These are phyloP conservation scores for Patiria miniata DNA, from an alignment of 35 echinoderm and acorn worm species.

Conservation along the genomic window DNA sequence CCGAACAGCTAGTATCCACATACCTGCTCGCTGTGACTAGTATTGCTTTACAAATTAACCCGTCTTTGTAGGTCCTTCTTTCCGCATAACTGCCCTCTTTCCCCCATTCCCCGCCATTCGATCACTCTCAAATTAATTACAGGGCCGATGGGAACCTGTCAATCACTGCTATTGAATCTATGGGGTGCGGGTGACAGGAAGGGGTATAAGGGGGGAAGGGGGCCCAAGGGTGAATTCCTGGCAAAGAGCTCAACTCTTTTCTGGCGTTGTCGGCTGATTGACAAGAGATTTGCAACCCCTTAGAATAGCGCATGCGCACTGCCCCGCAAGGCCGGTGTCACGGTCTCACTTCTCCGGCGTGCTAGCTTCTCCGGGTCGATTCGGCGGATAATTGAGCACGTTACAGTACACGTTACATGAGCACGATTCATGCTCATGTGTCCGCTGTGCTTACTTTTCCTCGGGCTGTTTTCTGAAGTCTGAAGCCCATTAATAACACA, in stretches of 20 bases:
- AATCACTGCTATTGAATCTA: slow-evolving; percentile 37
- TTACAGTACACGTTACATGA: no score
- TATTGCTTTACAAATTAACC: slow-evolving; percentile 70
- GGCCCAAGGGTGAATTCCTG: background rate
- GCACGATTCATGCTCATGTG: no score
- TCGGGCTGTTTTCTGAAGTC: no score
- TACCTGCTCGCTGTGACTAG: slow-evolving; percentile 15
- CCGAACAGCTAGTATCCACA: no score
- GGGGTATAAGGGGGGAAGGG: background rate
- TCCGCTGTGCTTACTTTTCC: no score
- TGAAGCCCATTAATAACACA: no score
- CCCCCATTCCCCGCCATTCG: slow-evolving; percentile 48
- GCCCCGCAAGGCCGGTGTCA: background rate
- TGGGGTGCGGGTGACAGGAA: slow-evolving; percentile 9
- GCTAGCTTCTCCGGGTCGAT: no score
- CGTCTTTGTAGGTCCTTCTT: slow-evolving; percentile 47
- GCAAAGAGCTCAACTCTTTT: background rate
- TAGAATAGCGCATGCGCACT: background rate
- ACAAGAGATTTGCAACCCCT: background rate
- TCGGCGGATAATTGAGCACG: no score
- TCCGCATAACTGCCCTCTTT: slow-evolving; percentile 65
- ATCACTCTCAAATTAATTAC: slow-evolving; percentile 73
- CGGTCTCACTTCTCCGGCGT: no score
- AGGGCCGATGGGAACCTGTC: slow-evolving; percentile 50
- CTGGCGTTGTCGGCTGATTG: background rate